Percentiles rank a stretch among this genome's conserved stretches.
Evolutionary conservation across 1,140 invertebrate species (phyloP).

Genomic region (Lanistes nyassanus): DNA sequence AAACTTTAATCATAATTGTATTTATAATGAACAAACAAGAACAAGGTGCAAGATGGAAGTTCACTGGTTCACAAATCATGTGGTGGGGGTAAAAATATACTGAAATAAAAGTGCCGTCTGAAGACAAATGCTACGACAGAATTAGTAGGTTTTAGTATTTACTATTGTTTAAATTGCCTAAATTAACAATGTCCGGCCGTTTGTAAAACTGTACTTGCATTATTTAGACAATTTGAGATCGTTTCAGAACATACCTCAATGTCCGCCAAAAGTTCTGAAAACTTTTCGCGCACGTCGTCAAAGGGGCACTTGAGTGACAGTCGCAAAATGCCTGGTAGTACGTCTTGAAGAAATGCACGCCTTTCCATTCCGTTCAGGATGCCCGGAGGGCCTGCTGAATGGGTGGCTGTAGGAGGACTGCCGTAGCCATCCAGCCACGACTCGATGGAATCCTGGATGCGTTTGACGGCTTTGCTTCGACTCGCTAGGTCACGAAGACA

Average conservation of each 20-base stretch:
- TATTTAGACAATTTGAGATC: too few relatives aligned
- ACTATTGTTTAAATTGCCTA: too few relatives aligned
- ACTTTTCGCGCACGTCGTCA: slow-evolving; percentile 52
- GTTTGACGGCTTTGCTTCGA: slow-evolving; percentile 45
- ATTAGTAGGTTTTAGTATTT: too few relatives aligned
- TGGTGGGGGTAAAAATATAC: too few relatives aligned
- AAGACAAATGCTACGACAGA: too few relatives aligned
- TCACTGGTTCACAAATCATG: too few relatives aligned
- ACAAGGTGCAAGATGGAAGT: too few relatives aligned
- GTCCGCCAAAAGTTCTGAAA: slow-evolving; percentile 40
- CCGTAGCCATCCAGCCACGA: slow-evolving; percentile 56
- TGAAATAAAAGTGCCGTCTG: too few relatives aligned
- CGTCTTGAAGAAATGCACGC: slow-evolving; percentile 40
- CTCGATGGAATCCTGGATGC: slow-evolving; percentile 42
- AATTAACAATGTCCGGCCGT: too few relatives aligned
- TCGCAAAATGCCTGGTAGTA: slow-evolving; percentile 52
- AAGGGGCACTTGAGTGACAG: slow-evolving; percentile 55
- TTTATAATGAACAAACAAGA: too few relatives aligned
- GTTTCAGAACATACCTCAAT: slow-evolving; percentile 47
- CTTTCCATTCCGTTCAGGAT: slow-evolving; percentile 32
- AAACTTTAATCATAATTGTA: too few relatives aligned
- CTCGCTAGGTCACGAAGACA: slow-evolving; percentile 43
- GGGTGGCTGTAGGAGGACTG: slow-evolving; percentile 39
- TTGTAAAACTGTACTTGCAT: too few relatives aligned
- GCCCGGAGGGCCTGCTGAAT: slow-evolving; percentile 9